Conservation (phyloP, 2,797 vertebrate species). For the Poeciliopsis presidionis region DNA sequence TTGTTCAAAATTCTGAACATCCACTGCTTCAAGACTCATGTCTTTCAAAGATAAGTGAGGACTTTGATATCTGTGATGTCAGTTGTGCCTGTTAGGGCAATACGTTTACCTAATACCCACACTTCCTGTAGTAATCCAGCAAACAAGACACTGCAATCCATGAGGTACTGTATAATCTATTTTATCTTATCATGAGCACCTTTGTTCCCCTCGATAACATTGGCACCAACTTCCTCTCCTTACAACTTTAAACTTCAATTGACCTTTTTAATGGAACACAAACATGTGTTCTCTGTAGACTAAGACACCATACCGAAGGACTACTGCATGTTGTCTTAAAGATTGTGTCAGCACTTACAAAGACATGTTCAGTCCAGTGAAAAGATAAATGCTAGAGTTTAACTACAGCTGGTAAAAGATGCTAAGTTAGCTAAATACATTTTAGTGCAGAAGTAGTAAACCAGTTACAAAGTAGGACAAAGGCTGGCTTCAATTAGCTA, state of each 20-base stretch:
- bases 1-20: background rate
- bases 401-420: constrained; percentile 61
- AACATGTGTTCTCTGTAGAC: constrained; percentile 18
- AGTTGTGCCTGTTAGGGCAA: constrained; percentile 43
- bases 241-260: constrained; percentile 48
- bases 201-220: constrained; percentile 73
- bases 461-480: constrained; percentile 64
- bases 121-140: constrained; percentile 65
- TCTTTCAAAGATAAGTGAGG: constrained; percentile 67
- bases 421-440: constrained; percentile 75
- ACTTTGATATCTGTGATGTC: constrained; percentile 66
- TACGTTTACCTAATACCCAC: constrained; percentile 42
- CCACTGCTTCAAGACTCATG: constrained; percentile 15
- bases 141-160: constrained; percentile 48
- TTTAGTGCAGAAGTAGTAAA: constrained; percentile 76
- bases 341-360: constrained; percentile 31
- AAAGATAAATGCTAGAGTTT: constrained; percentile 67
- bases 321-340: constrained; percentile 42
- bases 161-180: constrained; percentile 51
- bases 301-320: constrained; percentile 12
- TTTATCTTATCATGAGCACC: constrained; percentile 72
- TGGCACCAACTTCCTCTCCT: constrained; percentile 66
- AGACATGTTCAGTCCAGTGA: constrained; percentile 50
- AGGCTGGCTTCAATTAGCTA: constrained; percentile 67
- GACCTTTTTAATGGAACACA: constrained; percentile 49